phyloP scores from a whole-genome alignment of 1,140 invertebrate species.

The Thereuonema tuberculata region DNA sequence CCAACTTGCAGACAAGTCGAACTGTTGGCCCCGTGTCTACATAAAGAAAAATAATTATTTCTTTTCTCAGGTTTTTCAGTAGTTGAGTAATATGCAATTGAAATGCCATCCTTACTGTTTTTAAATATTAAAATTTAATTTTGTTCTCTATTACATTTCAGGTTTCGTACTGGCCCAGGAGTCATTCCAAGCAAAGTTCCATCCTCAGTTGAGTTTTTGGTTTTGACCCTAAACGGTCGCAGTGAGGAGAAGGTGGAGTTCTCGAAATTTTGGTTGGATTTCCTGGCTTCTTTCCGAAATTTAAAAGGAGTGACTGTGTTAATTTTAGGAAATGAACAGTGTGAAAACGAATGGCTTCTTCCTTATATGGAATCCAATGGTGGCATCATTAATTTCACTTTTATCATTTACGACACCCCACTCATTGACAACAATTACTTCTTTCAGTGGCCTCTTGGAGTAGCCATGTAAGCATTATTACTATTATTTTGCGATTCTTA shows the following conservation, averaged over 20 bases:
- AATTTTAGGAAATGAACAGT: slow-evolving; percentile 41
- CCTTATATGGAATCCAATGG: slow-evolving; percentile 32
- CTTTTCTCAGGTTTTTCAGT: no score
- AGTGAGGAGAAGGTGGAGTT: slow-evolving; percentile 35
- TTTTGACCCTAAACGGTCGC: slow-evolving; percentile 41
- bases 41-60: no score
- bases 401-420: slow-evolving; percentile 41
- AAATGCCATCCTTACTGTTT: no score
- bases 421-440: slow-evolving; percentile 36
- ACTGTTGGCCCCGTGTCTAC: no score
- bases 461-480: slow-evolving; percentile 34
- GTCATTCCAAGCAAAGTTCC: slow-evolving; percentile 36
- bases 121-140: no score
- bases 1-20: no score
- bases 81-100: no score
- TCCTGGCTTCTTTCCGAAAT: slow-evolving; percentile 26
- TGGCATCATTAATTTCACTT: slow-evolving; percentile 35
- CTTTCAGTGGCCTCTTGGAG: slow-evolving; percentile 44
- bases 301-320: slow-evolving; percentile 34
- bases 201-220: slow-evolving; percentile 32
- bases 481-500: neutral
- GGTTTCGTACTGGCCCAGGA: slow-evolving; percentile 37
- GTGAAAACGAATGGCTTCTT: slow-evolving; percentile 39
- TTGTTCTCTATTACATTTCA: no score
- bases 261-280: slow-evolving; percentile 37